Evolutionary conservation across 2,888 invertebrate species (phyloP).

Genomic region (Alloplasta piceator): DNA sequence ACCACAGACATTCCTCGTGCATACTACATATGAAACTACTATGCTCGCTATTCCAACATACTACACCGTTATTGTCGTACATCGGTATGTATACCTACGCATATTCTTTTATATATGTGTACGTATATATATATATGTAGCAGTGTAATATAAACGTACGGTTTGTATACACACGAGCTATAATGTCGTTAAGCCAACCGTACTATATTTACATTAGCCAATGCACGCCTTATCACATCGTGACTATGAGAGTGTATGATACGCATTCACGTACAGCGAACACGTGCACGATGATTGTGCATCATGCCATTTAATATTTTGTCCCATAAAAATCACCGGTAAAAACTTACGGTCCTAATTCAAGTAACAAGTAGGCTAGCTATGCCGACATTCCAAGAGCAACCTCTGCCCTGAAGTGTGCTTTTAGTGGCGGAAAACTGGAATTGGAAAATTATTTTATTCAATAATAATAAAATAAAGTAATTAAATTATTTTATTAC

Average conservation of each 20-base stretch:
- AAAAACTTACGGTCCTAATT: too few species aligned
- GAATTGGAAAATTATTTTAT: too few species aligned
- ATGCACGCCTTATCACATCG: constrained; percentile 45
- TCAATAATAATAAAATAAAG: too few species aligned
- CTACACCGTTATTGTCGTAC: constrained; percentile 54
- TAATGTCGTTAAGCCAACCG: constrained; percentile 51
- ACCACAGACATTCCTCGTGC: constrained; percentile 59
- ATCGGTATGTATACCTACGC: constrained; percentile 40
- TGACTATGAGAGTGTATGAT: constrained; percentile 17
- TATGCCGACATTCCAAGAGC: too few species aligned
- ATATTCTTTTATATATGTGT: constrained; percentile 23
- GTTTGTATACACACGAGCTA: constrained; percentile 35
- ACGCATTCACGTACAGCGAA: constrained; percentile 8
- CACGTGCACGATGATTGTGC: constrained; percentile 49
- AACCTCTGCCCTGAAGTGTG: not conserved
- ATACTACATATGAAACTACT: constrained; percentile 43
- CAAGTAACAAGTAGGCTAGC: too few species aligned
- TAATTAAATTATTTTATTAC: too few species aligned
- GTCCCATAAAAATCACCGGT: constrained; percentile 30
- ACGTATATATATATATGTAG: constrained; percentile 19
- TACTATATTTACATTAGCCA: constrained; percentile 50
- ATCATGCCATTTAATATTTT: constrained; percentile 45
- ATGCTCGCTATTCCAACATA: constrained; percentile 42
- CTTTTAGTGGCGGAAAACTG: not conserved
- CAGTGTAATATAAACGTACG: constrained; percentile 20